Evolutionary conservation across 1,140 invertebrate genomes (phyloP), one percentile per base, ranked within the genome.

Genomic region (Diuraphis noxia): DNA sequence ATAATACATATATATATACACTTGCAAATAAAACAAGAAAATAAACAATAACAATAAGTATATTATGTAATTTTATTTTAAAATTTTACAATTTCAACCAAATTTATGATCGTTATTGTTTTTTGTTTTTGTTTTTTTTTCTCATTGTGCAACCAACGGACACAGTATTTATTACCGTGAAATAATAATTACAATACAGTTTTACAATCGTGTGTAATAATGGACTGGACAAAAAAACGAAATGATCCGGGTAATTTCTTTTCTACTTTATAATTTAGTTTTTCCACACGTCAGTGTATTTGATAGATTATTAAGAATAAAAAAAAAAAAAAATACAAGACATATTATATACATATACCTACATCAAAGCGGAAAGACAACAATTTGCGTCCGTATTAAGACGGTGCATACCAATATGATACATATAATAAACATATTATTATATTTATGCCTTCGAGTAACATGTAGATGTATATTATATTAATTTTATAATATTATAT

Each of bases 331-430:
- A 77, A 36, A 36, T 77, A 40, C 23, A n/a, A n/a, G 56, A 72
- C n/a, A n/a, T n/a, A 72, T 72, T 72, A 72, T 72, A 30, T n/a
- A n/a, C n/a, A 5, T n/a, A n/a, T n/a, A 34, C 17, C 30, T 25
- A 40, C 36, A 81, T 81, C 79, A 81, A 81, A 81, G 79, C 79
- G 38, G 79, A 81, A 81, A 40, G 38, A 40, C 79, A 38, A 81
- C 3, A 81, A 40, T 81, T 81, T 40, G 8, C 79, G 2, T 81
- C 36, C 38, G 25, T 36, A 79, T 79, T 79, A 79, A 79, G 38
- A 79, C 36, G 9, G 52, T 56, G 30, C 30, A 4, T 56, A 56
- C 52, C 52, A 25, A 56, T 25, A 25, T 52, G 25, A 2, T 9
- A 43, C 9, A 43, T 43, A 4, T 43, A 43, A 43, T 43, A 3